These are phyloP conservation scores for Bucorvus abyssinicus DNA, from an alignment of 2,797 vertebrate genomes.

Conservation along the genomic window DNA sequence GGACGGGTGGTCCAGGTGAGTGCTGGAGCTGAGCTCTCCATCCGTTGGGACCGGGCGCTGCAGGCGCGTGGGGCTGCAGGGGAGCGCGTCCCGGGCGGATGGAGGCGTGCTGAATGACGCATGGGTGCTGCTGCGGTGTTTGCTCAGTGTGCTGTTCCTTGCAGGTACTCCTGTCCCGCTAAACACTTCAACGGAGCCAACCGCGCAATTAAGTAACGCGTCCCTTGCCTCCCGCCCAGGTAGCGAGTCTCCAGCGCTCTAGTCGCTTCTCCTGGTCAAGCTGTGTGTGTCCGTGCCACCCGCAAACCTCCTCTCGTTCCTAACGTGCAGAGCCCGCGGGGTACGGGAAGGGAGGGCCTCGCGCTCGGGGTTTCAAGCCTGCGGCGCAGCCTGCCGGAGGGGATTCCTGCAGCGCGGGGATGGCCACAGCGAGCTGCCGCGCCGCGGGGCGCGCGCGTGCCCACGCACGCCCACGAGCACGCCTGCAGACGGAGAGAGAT, in stretches of 20 bases:
- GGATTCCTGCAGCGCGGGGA: background rate
- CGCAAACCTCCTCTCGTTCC: background rate
- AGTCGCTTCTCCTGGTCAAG: background rate
- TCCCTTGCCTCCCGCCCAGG: conserved; percentile 37
- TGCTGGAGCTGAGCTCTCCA: background rate
- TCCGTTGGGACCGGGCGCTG: rapidly evolving
- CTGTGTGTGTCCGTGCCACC: background rate
- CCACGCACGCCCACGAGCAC: no score
- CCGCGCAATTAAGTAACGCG: conserved; percentile 16
- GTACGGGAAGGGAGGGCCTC: background rate
- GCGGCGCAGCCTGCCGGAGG: rapidly evolving
- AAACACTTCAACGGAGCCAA: background rate
- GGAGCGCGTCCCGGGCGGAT: background rate
- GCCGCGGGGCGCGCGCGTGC: no score
- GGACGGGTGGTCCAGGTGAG: background rate
- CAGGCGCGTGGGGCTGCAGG: background rate
- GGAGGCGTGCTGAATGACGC: rapidly evolving
- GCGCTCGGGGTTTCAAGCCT: background rate
- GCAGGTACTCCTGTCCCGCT: conserved; percentile 13
- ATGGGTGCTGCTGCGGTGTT: background rate
- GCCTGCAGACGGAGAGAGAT: rapidly evolving
- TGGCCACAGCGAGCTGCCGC: no score
- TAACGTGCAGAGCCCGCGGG: background rate
- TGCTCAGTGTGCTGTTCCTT: conserved; percentile 64
- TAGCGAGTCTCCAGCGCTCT: background rate